Base-by-base conservation (phyloP, 1,140 invertebrate species). In the Amphibalanus amphitrite region DNA sequence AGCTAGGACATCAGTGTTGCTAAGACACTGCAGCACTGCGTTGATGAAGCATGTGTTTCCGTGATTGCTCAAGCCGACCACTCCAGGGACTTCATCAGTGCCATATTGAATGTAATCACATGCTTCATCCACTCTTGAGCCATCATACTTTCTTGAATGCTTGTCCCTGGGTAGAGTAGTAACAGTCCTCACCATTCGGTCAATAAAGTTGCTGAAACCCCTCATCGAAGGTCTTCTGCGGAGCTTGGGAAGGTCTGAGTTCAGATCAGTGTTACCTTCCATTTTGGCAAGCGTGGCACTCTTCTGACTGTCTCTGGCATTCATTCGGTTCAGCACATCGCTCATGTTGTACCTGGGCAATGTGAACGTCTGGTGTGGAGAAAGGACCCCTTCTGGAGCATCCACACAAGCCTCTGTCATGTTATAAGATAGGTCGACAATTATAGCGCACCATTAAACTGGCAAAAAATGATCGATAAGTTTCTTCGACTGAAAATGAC, bases 11-110 rank as follows among this genome's bases (percentile, higher is more conserved):
- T 96, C 93, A 29, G 93, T 96, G 80, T 95, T 92, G 71, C 90
- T 92, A 74, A 97, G 86, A 80, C 94, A 97, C 81, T 97, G 94
- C 72, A 97, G 80, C 47, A 96, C 90, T 67, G 93, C 92, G n/a
- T n/a, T n/a, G n/a, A n/a, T n/a, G n/a, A n/a, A n/a, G n/a, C n/a
- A n/a, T n/a, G n/a, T n/a, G n/a, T 82, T 97, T 67, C 94, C 94
- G 80, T 96, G 93, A 81, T 97, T 97, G 76, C 90, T 86, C 4
- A 95, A 84, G 6, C 92, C 92, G 74, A 90, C 91, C 3, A 91
- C 90, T 71, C 90, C 92, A 13, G 91, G 91, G n/a, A 77, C 76
- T 30, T 75, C 59, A 25, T 73, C 72, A 26, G 73, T 73, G 69
- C 70, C 74, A 67, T 74, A 76, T 40, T 47, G 67, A 1, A 76